Base-by-base conservation (phyloP, 2,797 vertebrate species). In the Pempheris klunzingeri region DNA sequence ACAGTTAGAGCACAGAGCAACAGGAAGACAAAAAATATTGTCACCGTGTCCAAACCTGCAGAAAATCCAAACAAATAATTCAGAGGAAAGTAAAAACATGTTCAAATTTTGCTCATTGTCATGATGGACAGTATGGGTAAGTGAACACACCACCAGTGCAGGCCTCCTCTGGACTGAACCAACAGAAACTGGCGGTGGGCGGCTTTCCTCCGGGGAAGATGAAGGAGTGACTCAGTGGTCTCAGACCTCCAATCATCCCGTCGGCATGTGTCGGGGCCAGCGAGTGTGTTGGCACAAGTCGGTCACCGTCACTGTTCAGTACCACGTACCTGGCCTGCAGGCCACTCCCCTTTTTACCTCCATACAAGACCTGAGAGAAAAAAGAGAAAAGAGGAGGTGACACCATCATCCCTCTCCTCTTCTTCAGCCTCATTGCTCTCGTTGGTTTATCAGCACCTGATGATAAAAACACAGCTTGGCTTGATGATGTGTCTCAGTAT, bases 131-230 rank as follows among this genome's bases (percentile, higher is more conserved):
- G 46, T 6, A 22, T 7, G 3, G 20, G 39, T 60, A 53, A 74
- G 28, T 61, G 46, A 79, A 84, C 83, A 3, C 47, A 90, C 94
- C 90, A 4, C 73, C 85, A 0, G n/a, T 82, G 63, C 92, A 93
- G 64, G 92, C 69, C 24, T 90, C 79, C 1, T 92, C 83, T 22
- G 85, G 82, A 36, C 92, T 93, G 22, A 98, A 98, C 97, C 97
- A 98, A 74, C 96, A 98, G 14, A 90, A 93, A 3, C 94, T 87
- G 0, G 93, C 76, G 4, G 71, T 86, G 0, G 96, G 94, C 0
- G 93, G 92, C 75, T 91, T 59, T n/a, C 96, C 92, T 60, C 86
- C 92, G 0, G 97, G 96, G 81, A 97, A 98, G 72, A 93, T 92
- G 41, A 97, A 90, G 0, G 93, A 70, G 5, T 59, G 93, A 1